Percentiles rank a stretch among this genome's conserved stretches.
These are phyloP conservation scores for Ectropis grisescens DNA, from an alignment of 1,140 invertebrate genomes.

Conservation along the genomic window DNA sequence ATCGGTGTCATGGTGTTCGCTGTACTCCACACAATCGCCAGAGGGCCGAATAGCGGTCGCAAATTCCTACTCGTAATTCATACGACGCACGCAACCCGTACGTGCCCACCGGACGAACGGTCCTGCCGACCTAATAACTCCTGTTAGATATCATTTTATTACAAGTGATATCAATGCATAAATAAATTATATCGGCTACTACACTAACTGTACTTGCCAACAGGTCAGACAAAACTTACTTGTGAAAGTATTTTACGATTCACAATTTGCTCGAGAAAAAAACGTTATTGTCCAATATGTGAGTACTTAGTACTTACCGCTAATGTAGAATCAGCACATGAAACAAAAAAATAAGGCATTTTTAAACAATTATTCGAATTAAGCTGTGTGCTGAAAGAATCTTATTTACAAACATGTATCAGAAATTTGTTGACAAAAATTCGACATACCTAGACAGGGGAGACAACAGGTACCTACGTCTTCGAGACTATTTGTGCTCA, in stretches of 20 bases:
- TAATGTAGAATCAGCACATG: constrained; percentile 46
- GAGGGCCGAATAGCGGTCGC: constrained; percentile 62
- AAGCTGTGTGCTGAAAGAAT: no score
- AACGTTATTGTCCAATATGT: no score
- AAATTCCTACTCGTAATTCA: constrained; percentile 67
- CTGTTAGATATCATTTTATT: constrained; percentile 35
- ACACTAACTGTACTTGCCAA: no score
- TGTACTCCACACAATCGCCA: constrained; percentile 21
- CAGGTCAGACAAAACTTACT: no score
- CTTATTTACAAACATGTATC: no score
- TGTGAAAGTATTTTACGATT: no score
- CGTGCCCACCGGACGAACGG: constrained; percentile 49
- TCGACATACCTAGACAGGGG: constrained; percentile 47
- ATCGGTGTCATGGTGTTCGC: constrained; percentile 50
- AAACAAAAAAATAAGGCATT: constrained; percentile 35
- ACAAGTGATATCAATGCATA: constrained; percentile 20
- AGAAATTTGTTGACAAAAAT: neutral
- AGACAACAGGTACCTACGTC: constrained; percentile 55
- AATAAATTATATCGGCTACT: constrained; percentile 14
- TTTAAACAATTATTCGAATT: constrained; percentile 1
- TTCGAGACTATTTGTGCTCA: constrained; percentile 46
- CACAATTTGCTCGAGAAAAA: no score
- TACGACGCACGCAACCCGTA: constrained; percentile 47
- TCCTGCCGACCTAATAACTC: constrained; percentile 54
- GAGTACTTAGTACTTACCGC: constrained; percentile 46